Evolutionary conservation across 2,113 vertebrate genomes (phyloP).

Genomic region (Actenoides hombroni): DNA sequence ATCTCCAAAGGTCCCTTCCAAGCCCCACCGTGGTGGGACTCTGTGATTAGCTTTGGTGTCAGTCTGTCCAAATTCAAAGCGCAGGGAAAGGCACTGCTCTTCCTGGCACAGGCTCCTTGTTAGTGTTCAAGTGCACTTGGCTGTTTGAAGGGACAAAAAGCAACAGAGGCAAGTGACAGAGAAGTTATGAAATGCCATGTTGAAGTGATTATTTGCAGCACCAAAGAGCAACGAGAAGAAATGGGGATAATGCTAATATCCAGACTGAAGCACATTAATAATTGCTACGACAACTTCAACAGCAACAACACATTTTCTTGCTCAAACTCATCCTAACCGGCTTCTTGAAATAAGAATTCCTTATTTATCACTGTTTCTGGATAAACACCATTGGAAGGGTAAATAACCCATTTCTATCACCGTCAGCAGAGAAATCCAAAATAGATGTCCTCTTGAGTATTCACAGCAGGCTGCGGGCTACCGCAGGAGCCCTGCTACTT

Average conservation of each 20-base stretch:
- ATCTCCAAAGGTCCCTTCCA: too few species aligned
- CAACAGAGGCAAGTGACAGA: background rate
- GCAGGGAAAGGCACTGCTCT: background rate
- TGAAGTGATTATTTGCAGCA: background rate
- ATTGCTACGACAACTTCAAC: background rate
- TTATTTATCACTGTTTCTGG: background rate
- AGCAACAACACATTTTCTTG: background rate
- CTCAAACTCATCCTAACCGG: background rate
- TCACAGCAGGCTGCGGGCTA: background rate
- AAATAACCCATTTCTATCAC: background rate
- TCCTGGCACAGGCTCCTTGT: accelerated
- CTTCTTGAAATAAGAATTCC: background rate
- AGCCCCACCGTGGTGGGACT: too few species aligned
- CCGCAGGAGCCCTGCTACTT: background rate
- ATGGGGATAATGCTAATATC: background rate
- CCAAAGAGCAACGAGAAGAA: accelerated
- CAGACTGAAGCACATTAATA: background rate
- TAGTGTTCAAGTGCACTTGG: accelerated
- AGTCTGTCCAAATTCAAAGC: background rate
- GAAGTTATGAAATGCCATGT: background rate
- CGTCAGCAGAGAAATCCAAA: background rate
- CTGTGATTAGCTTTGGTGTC: too few species aligned
- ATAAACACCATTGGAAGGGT: background rate
- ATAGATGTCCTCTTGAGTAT: background rate
- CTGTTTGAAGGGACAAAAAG: background rate